Evolutionary conservation across 1,140 invertebrate species (phyloP).

Genomic region (Ostrea edulis): DNA sequence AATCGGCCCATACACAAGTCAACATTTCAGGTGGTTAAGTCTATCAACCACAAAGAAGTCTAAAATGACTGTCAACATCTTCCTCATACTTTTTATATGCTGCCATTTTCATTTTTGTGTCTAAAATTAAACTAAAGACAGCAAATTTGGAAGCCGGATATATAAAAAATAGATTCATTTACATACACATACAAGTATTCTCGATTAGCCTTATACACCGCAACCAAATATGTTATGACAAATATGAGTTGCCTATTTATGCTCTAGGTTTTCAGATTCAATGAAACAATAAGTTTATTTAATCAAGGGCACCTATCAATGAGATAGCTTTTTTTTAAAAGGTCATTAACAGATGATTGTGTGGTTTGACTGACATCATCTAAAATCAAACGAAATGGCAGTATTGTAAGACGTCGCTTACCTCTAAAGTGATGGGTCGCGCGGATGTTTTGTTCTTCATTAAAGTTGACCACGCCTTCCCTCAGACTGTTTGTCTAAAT

Average conservation of each 20-base stretch:
- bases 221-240: not conserved
- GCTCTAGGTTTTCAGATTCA: too few species aligned
- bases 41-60: constrained; percentile 11
- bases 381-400: too few species aligned
- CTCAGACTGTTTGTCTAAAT: too few species aligned
- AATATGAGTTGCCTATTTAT: too few species aligned
- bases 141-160: constrained; percentile 36
- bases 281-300: not conserved
- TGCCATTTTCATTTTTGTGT: not conserved
- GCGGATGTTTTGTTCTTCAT: too few species aligned
- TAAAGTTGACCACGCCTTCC: too few species aligned
- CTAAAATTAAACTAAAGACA: constrained; percentile 13
- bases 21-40: not conserved
- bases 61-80: constrained; percentile 6
- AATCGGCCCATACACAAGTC: not conserved
- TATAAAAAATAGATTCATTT: constrained; percentile 6
- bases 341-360: too few species aligned
- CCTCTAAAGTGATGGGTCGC: too few species aligned
- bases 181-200: constrained; percentile 20
- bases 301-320: not conserved
- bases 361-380: too few species aligned
- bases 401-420: too few species aligned
- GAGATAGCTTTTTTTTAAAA: not conserved
- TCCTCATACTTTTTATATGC: not conserved
- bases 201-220: not conserved